These are phyloP conservation scores for Holotrichia oblita DNA, from an alignment of 1,140 invertebrate genomes.

Conservation along the genomic window DNA sequence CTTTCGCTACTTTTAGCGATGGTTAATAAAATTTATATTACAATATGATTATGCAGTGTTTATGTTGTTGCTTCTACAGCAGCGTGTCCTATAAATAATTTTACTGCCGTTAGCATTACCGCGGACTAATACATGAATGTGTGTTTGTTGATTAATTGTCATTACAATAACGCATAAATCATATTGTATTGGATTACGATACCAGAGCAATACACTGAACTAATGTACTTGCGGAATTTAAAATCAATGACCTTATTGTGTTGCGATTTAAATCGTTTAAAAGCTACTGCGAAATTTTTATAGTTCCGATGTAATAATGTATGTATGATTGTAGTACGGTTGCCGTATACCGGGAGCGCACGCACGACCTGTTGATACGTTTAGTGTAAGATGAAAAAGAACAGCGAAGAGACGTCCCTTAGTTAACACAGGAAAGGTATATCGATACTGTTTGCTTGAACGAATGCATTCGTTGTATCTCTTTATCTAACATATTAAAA, in stretches of 20 bases:
- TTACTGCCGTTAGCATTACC: constrained; percentile 1
- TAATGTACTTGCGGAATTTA: not conserved
- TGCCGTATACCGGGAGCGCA: too few relatives aligned
- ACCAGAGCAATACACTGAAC: not conserved
- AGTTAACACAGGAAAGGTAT: too few relatives aligned
- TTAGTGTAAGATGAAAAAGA: too few relatives aligned
- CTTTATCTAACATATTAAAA: too few relatives aligned
- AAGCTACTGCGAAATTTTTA: not conserved
- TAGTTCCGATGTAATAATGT: not conserved
- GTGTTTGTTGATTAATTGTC: constrained; percentile 9
- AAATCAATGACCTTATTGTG: not conserved
- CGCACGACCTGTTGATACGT: too few relatives aligned
- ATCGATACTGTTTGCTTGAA: too few relatives aligned
- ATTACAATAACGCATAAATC: not conserved
- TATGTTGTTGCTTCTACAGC: not conserved
- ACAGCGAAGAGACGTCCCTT: too few relatives aligned
- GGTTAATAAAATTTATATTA: constrained; percentile 23
- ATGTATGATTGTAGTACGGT: too few relatives aligned
- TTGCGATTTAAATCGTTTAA: not conserved
- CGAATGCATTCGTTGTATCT: too few relatives aligned
- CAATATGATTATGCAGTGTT: too few relatives aligned
- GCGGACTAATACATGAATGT: not conserved
- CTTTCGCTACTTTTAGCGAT: not conserved
- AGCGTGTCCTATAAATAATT: constrained; percentile 23
- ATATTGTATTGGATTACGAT: constrained; percentile 17